These are phyloP conservation scores for Dolichallabes microphthalmus DNA, from an alignment of 2,113 vertebrate species.

Conservation along the genomic window DNA sequence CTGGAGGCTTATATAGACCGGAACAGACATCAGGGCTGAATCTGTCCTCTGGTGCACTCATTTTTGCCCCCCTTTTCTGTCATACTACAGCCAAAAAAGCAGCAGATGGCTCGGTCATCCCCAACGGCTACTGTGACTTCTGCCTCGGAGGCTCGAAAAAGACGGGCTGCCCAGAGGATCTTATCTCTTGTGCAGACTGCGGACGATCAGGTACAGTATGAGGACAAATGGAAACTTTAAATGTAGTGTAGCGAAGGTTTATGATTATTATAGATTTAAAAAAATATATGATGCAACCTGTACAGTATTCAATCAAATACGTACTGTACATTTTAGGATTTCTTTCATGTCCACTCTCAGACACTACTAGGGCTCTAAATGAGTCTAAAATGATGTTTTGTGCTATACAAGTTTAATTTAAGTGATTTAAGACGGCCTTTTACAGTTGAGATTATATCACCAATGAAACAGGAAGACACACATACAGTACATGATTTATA, in stretches of 20 bases:
- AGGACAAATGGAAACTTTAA: background rate
- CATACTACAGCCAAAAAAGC: slow-evolving; percentile 86
- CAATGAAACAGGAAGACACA: too few species aligned
- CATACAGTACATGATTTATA: too few species aligned
- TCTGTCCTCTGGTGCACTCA: slow-evolving; percentile 45
- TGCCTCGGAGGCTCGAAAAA: slow-evolving; percentile 93
- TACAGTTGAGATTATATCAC: background rate
- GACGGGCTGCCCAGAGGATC: slow-evolving; percentile 90
- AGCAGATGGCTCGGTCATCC: slow-evolving; percentile 87
- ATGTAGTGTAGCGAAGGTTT: too few species aligned
- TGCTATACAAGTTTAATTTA: background rate
- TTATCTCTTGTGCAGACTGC: slow-evolving; percentile 93
- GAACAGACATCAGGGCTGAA: background rate
- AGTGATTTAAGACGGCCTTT: background rate
- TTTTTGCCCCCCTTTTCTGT: slow-evolving; percentile 23
- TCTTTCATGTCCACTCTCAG: background rate
- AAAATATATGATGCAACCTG: too few species aligned
- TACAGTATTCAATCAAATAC: too few species aligned
- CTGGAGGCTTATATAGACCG: background rate
- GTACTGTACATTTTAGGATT: background rate
- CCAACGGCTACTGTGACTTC: slow-evolving; percentile 94
- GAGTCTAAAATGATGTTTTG: background rate
- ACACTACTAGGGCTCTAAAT: background rate
- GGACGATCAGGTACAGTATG: slow-evolving; percentile 82
- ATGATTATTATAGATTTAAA: too few species aligned